Percentiles rank a stretch among this genome's conserved stretches.
Evolutionary conservation across 2,113 vertebrate species (phyloP).

Genomic region (Spea multiplicata): DNA sequence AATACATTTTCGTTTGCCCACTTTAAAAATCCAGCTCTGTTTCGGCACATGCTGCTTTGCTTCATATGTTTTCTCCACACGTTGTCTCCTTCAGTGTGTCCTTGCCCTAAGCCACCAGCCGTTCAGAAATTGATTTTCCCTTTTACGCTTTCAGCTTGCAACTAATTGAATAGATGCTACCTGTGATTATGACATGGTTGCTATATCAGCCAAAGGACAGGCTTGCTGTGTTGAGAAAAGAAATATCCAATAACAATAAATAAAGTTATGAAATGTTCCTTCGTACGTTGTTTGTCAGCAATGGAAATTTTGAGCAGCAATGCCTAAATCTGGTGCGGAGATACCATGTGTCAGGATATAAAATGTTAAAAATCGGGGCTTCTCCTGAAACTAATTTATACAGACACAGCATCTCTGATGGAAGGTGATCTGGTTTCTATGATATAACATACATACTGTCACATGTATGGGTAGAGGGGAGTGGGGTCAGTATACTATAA

Average conservation of each 20-base stretch:
- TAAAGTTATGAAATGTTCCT: slow-evolving; percentile 24
- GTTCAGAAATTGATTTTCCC: slow-evolving; percentile 48
- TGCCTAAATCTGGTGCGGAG: background rate
- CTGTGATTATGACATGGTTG: slow-evolving; percentile 49
- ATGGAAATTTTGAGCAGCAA: slow-evolving; percentile 10
- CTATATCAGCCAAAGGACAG: slow-evolving; percentile 41
- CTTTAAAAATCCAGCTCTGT: slow-evolving; percentile 6
- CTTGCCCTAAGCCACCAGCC: slow-evolving; percentile 48
- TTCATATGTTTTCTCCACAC: slow-evolving; percentile 44
- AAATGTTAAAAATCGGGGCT: too few relatives aligned
- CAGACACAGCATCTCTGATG: too few relatives aligned
- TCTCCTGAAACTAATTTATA: too few relatives aligned
- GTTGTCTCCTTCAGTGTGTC: slow-evolving; percentile 46
- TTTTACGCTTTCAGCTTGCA: slow-evolving; percentile 48
- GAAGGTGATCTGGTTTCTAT: too few relatives aligned
- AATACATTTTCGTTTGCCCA: slow-evolving; percentile 8
- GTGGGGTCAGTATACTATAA: too few relatives aligned
- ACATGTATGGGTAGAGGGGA: too few relatives aligned
- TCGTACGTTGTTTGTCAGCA: slow-evolving; percentile 17
- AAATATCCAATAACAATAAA: slow-evolving; percentile 41
- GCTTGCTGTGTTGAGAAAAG: slow-evolving; percentile 15
- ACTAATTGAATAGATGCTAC: slow-evolving; percentile 50
- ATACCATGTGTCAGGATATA: background rate
- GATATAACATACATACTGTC: too few relatives aligned
- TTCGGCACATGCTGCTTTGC: slow-evolving; percentile 20